Percentiles rank a stretch among this genome's conserved stretches.
phyloP scores from a whole-genome alignment of 1,140 invertebrate species.

The Dendrolimus punctatus region DNA sequence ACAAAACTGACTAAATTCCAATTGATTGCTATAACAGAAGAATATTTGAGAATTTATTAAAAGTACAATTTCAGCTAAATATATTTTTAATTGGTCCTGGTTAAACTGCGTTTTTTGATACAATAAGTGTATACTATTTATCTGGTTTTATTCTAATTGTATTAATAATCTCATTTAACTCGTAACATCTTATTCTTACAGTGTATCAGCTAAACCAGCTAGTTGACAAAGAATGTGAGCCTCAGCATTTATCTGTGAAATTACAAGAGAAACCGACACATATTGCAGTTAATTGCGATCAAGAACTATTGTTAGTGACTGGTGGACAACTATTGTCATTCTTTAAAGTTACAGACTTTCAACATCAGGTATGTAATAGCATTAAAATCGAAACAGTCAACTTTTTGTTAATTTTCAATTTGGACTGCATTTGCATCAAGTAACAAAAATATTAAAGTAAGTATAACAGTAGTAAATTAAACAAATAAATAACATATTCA shows the following conservation, averaged over 20 bases:
- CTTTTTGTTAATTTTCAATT: no score
- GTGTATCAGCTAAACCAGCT: constrained; percentile 45
- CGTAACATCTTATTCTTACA: constrained; percentile 20
- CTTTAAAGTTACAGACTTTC: constrained; percentile 42
- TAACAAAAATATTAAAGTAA: no score
- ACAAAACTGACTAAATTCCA: no score
- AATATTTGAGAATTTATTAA: no score
- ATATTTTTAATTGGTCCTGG: no score
- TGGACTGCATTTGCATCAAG: no score
- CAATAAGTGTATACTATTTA: neutral
- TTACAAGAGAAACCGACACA: constrained; percentile 44
- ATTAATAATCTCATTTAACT: neutral
- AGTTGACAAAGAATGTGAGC: constrained; percentile 42
- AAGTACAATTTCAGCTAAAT: no score
- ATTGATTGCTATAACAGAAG: no score
- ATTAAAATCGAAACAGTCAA: no score
- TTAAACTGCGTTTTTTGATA: neutral
- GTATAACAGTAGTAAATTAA: no score
- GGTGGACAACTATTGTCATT: constrained; percentile 35
- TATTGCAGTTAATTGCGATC: constrained; percentile 44
- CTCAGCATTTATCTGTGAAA: constrained; percentile 32
- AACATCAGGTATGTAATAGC: constrained; percentile 31
- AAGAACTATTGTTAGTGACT: constrained; percentile 44
- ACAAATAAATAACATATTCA: no score
- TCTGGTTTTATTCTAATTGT: neutral